Evolutionary conservation across 2,113 vertebrate species (phyloP), one percentile per base, ranked within the genome.

Genomic region (Haliaeetus leucogaster): DNA sequence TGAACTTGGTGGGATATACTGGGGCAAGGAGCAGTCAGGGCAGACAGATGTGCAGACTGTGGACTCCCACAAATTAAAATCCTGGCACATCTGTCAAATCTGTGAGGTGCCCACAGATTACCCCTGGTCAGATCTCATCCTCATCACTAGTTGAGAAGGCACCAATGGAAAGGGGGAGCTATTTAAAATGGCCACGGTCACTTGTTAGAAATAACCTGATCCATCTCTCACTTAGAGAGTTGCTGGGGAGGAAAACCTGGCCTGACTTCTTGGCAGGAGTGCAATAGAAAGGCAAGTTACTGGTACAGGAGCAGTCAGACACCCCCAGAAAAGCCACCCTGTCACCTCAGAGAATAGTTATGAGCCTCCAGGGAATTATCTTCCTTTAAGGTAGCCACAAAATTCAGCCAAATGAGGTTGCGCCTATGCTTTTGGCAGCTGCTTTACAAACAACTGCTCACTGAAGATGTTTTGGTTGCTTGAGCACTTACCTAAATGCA

Each of bases 41-140:
- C 47, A 89, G 58, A 48, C n/a, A 86, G 9, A 34, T 0, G 0
- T 36, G 36, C 4, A 3, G 12, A 38, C 55, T 45, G 11, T 36
- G 55, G 30, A 21, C 30, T 67, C 11, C 15, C 32, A 63, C 4
- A n/a, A 29, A 7, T 61, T 73, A 56, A 90, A 89, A 72, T 36
- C 66, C 62, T 48, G 17, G 16, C 27, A 68, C 21, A 47, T 38
- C 23, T 70, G 16, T 50, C 38, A 68, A 56, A 81, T 13, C 55
- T 58, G 48, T 2, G 1, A 27, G 48, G 85, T 42, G 16, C 38
- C 59, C 30, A 19, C 22, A 26, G 45, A 74, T 70, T 65, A 74
- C 15, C 25, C 20, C 12, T 29, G 4, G 15, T 8, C 45, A 58
- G 26, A 26, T 63, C 81, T 68, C 27, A 11, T 45, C 21, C n/a